Percentiles rank a stretch among this genome's conserved stretches.
Evolutionary conservation across 2,113 vertebrate species (phyloP).

Genomic region (Phasianus colchicus): DNA sequence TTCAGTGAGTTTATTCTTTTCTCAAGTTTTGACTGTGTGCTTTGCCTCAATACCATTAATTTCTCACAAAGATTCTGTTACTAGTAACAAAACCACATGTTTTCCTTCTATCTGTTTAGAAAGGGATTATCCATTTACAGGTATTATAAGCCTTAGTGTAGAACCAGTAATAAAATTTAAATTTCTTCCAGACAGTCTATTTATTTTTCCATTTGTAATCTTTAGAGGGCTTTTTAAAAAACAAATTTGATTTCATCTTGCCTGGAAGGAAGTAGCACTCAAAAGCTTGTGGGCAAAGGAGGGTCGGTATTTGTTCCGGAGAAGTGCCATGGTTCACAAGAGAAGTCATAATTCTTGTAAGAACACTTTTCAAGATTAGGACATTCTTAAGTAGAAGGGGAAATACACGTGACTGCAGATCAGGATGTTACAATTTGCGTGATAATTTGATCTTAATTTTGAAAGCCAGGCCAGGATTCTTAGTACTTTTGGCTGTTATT

Average conservation of each 20-base stretch:
- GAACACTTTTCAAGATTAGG: background rate
- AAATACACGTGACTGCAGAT: background rate
- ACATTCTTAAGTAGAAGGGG: background rate
- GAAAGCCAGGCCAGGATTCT: background rate
- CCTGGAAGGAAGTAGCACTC: background rate
- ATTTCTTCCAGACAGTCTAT: background rate
- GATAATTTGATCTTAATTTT: background rate
- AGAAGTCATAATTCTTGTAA: background rate
- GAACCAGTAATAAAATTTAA: background rate
- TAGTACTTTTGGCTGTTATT: background rate
- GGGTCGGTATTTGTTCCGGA: background rate
- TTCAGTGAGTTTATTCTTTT: background rate
- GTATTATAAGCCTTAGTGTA: background rate
- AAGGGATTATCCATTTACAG: background rate
- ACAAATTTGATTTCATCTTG: background rate
- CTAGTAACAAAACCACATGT: background rate
- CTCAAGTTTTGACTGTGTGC: background rate
- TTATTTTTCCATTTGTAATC: background rate
- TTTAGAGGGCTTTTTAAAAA: background rate
- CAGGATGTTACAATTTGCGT: background rate
- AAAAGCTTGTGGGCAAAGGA: background rate
- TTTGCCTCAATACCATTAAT: background rate
- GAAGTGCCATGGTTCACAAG: background rate
- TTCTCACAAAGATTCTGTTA: background rate
- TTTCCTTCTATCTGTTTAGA: background rate